Evolutionary conservation across 2,888 invertebrate genomes (phyloP), one percentile per base, ranked within the genome.

Genomic region (Drosophila borborema): DNA sequence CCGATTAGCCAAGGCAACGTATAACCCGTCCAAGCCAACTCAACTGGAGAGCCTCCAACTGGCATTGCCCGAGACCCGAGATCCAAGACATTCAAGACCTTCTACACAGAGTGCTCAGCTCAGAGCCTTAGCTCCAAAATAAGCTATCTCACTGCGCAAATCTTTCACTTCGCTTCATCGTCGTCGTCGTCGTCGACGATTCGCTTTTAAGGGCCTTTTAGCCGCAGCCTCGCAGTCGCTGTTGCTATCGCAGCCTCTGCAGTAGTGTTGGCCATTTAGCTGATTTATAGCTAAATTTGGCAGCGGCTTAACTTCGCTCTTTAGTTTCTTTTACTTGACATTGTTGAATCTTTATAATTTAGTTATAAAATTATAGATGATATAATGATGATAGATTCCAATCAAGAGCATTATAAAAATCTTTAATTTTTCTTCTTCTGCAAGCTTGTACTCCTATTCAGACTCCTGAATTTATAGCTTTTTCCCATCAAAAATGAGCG

Each of bases 1-100:
- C 81, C 86, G 86, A 86, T 86, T 86, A 87, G 86, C 86, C 86
- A 88, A 88, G 86, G 83, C 78, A 89, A 77, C 79, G 72, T 62
- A 77, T 64, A 58, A 64, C 41, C 71, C 62, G 63, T 72, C 65
- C 71, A 68, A 68, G 63, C 65, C 48, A 60, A 54, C 68, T 53
- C 45, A 36, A 40, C 46, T 62, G 23, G 31, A 58, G 53, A 55
- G 51, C 20, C 48, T 55, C 28, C 54, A 40, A 40, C 54, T 20
- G 53, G 36, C 64, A 49, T 62, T 46, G 23, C 55, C 40, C 55
- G 40, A 55, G 23, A 28, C 12, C 23, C 54, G 12, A 34, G 34
- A 46, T 23, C 23, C 28, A 5, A 28, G 46, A 73, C 53, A 62
- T 49, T 56, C 51, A 48, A 64, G 65, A 59, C 60, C 65, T 60